Evolutionary conservation across 2,113 vertebrate genomes (phyloP).

Genomic region (Cavia porcellus): DNA sequence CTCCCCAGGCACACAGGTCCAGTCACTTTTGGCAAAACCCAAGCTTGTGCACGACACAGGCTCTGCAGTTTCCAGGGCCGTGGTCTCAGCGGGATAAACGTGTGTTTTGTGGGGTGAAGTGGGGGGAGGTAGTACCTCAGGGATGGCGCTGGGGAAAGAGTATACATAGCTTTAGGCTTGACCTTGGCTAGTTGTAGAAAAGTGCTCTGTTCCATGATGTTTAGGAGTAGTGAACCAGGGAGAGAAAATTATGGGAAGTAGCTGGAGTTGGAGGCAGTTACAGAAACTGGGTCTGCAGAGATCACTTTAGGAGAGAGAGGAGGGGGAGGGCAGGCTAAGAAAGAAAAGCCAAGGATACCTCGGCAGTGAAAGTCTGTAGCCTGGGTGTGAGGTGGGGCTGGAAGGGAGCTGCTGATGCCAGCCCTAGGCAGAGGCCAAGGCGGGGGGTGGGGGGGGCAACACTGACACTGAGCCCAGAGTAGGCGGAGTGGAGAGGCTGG

Average conservation of each 20-base stretch:
- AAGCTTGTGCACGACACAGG: neutral
- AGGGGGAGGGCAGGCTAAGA: neutral
- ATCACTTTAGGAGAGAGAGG: neutral
- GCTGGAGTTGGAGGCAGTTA: neutral
- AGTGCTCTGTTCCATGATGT: neutral
- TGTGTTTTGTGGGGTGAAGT: neutral
- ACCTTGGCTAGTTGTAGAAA: conserved; percentile 9
- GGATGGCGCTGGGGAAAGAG: neutral
- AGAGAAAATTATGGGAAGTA: neutral
- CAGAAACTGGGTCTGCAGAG: neutral
- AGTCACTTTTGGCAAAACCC: neutral
- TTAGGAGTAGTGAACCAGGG: neutral
- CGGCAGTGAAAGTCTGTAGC: neutral
- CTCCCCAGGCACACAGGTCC: neutral
- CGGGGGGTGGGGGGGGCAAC: neutral
- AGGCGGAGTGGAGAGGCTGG: neutral
- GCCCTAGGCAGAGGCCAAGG: neutral
- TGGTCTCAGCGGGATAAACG: neutral
- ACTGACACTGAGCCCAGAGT: neutral
- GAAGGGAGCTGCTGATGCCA: neutral
- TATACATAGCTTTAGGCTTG: neutral
- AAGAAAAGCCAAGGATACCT: neutral
- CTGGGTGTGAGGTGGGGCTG: neutral
- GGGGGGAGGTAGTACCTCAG: neutral
- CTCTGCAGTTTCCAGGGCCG: neutral